Evolutionary conservation across 2,113 vertebrate species (phyloP), one percentile per base, ranked within the genome.

Genomic region (Scomber japonicus): DNA sequence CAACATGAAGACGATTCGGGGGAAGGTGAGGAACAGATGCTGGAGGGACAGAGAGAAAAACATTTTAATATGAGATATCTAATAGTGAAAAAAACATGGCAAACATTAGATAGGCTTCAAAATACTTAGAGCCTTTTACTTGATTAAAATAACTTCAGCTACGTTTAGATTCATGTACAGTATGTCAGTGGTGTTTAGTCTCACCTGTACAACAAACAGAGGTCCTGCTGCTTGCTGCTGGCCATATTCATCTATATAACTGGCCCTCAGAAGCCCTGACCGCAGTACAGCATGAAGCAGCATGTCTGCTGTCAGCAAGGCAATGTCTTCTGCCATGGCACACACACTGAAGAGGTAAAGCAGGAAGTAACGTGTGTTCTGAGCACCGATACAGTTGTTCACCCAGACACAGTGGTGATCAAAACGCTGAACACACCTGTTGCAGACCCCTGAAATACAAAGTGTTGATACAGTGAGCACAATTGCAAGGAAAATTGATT

Each of bases 351-450:
- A 71, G 40, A 99, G 95, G 95, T 99, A 99, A 0, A 96, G 75
- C 65, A 99, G 78, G 94, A 99, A 99, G 83, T 95, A 94, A 3
- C 93, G 89, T 0, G 87, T 88, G 31, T 98, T 99, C 94, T 89
- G 92, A 60, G 96, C 96, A 0, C 98, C 98, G 0, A 99, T 94
- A 91, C 98, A 99, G 94, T 97, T 99, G 93, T 99, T 98, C 70
- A 99, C 95, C 98, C 98, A 99, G 21, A 99, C 90, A 0, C 98
- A 99, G 93, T 99, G 98, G 87, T 99, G 98, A 84, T 99, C 98
- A 0, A 98, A 99, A 13, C 98, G 97, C 27, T 97, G 97, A 5
- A 99, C 96, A 0, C 98, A 99, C 16, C 71, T 55, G 51, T 95
- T 51, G 85, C 98, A 99, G 19, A 97, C 89, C 6, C 96, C 98